Percentiles rank a stretch among this genome's conserved stretches.
Conservation (phyloP, 2,888 invertebrate genomes). For the Polyommatus icarus region DNA sequence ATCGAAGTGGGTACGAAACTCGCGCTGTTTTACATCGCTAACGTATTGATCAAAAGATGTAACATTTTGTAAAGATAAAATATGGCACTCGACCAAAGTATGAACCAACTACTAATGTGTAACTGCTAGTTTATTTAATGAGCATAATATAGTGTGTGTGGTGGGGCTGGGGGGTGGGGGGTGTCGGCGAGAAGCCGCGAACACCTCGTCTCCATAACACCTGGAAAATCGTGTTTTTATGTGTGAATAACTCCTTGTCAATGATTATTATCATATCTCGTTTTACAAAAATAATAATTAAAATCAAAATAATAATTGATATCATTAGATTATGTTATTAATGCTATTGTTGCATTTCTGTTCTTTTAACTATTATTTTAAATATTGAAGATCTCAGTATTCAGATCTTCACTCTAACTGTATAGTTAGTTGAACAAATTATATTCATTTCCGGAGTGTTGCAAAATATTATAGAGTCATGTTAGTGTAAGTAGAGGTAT, state of each 20-base stretch:
- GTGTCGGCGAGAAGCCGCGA: neutral
- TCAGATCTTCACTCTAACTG: too few relatives aligned
- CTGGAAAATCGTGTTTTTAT: neutral
- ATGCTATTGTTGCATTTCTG: neutral
- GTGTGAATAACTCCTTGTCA: neutral
- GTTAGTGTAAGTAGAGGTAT: neutral
- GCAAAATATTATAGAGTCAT: neutral
- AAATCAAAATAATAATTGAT: neutral
- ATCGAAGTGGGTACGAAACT: neutral
- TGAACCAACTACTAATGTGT: slow-evolving; percentile 18
- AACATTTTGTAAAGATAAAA: slow-evolving; percentile 11
- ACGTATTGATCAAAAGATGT: slow-evolving; percentile 19
- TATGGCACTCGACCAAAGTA: slow-evolving; percentile 18
- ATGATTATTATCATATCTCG: neutral
- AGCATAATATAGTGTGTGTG: slow-evolving; percentile 5
- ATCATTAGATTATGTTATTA: neutral
- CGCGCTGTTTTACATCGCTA: neutral
- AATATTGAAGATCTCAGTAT: slow-evolving; percentile 11
- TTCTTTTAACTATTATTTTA: neutral
- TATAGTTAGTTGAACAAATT: neutral
- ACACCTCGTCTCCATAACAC: neutral
- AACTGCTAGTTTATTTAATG: slow-evolving; percentile 14
- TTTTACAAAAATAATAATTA: neutral
- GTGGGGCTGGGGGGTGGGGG: neutral
- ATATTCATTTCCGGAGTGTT: neutral